Conservation (phyloP, 2,797 vertebrate species). For the Pyrocephalus nanus region DNA sequence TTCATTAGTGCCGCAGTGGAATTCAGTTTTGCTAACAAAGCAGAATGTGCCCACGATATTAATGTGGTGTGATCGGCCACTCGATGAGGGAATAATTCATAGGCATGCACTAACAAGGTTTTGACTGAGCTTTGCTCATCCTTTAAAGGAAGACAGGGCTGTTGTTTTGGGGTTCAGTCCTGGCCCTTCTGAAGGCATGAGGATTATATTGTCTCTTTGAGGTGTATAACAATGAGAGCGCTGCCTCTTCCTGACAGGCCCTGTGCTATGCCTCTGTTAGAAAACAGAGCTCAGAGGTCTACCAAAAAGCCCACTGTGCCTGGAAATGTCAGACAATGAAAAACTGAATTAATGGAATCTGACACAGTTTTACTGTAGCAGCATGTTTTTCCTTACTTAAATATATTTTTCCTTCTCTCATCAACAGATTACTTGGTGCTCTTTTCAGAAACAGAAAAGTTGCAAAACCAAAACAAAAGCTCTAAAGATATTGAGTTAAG, state of each 20-base stretch:
- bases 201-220: slow-evolving; percentile 63
- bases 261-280: slow-evolving; percentile 72
- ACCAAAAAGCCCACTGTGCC: slow-evolving; percentile 76
- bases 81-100: slow-evolving; percentile 43
- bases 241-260: slow-evolving; percentile 58
- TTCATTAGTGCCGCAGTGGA: slow-evolving; percentile 38
- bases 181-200: slow-evolving; percentile 44
- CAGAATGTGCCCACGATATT: slow-evolving; percentile 53
- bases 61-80: slow-evolving; percentile 21
- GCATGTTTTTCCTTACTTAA: slow-evolving; percentile 71
- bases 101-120: slow-evolving; percentile 33
- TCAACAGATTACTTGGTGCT: slow-evolving; percentile 61
- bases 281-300: slow-evolving; percentile 74
- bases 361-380: slow-evolving; percentile 69
- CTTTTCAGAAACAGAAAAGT: slow-evolving; percentile 61
- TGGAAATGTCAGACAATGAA: slow-evolving; percentile 72
- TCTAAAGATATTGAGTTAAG: slow-evolving; percentile 60
- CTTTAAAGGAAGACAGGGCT: slow-evolving; percentile 21
- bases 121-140: slow-evolving; percentile 50
- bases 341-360: slow-evolving; percentile 71
- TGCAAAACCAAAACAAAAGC: slow-evolving; percentile 69
- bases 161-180: slow-evolving; percentile 67
- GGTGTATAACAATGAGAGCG: slow-evolving; percentile 46
- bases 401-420: slow-evolving; percentile 59
- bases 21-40: slow-evolving; percentile 50